Conservation (phyloP, 1,140 invertebrate genomes). For the Caerostris extrusa region DNA sequence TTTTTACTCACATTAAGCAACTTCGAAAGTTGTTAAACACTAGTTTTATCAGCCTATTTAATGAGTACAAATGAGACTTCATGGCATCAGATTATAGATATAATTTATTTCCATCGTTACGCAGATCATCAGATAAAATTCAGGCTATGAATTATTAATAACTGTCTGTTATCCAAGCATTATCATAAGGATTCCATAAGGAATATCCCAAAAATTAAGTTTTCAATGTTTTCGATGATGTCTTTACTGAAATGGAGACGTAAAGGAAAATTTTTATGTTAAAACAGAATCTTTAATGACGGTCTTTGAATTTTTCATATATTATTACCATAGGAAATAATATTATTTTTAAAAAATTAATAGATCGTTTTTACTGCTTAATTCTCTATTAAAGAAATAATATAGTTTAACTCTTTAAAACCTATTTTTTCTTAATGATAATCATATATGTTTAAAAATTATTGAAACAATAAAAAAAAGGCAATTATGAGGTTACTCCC, state of each 20-base stretch:
- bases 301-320: neutral
- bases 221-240: neutral
- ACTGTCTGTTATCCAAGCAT: neutral
- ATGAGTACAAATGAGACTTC: slow-evolving; percentile 1
- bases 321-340: too few relatives aligned
- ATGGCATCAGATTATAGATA: neutral
- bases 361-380: too few relatives aligned
- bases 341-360: too few relatives aligned
- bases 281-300: too few relatives aligned
- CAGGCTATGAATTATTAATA: slow-evolving; percentile 27
- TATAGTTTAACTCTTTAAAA: too few relatives aligned
- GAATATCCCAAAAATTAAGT: neutral
- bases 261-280: neutral
- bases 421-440: too few relatives aligned
- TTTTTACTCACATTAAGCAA: neutral
- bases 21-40: neutral
- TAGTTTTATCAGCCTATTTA: neutral
- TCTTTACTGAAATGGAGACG: too few relatives aligned
- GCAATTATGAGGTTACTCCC: too few relatives aligned
- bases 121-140: neutral
- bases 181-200: slow-evolving; percentile 1
- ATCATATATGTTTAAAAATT: too few relatives aligned
- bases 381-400: too few relatives aligned
- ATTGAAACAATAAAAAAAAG: too few relatives aligned
- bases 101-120: neutral